phyloP scores from a whole-genome alignment of 2,797 vertebrate genomes.

The Eremophila alpestris region DNA sequence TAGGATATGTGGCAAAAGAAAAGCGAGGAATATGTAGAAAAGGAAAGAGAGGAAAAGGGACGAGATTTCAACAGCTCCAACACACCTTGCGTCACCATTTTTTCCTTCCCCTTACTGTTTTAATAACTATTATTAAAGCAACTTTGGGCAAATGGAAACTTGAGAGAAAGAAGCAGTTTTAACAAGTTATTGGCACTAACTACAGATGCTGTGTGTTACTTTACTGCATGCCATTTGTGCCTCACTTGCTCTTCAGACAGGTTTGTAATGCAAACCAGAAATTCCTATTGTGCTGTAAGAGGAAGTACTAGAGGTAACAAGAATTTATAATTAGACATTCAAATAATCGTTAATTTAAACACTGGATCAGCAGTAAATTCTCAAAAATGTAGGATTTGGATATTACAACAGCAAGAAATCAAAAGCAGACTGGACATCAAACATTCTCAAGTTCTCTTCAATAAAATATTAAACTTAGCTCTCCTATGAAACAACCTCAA shows the following conservation, averaged over 20 bases:
- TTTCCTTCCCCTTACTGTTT: conserved; percentile 6
- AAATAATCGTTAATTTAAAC: background rate
- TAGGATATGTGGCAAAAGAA: background rate
- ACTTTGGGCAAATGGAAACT: conserved; percentile 58
- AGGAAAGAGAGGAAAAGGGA: background rate
- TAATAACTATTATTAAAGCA: conserved; percentile 54
- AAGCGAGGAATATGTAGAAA: too few relatives aligned
- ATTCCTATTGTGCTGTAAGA: background rate
- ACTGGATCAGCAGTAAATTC: background rate
- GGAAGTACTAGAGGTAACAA: background rate
- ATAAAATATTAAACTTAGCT: background rate
- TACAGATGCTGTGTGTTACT: background rate
- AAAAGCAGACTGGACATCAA: background rate
- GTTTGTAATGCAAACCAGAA: background rate
- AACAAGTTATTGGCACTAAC: conserved; percentile 51
- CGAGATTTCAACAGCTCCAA: conserved; percentile 15
- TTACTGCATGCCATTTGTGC: background rate
- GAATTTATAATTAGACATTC: background rate
- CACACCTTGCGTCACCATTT: conserved; percentile 22
- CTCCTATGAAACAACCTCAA: background rate
- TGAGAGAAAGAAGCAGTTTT: conserved; percentile 62
- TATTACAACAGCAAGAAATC: background rate
- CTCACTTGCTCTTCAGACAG: background rate
- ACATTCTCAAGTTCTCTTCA: background rate
- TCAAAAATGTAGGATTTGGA: background rate